Evolutionary conservation across 92 coral and sea anemone genomes (phyloP), one percentile per base, ranked within the genome.

Genomic region (Pocillopora meandrina): DNA sequence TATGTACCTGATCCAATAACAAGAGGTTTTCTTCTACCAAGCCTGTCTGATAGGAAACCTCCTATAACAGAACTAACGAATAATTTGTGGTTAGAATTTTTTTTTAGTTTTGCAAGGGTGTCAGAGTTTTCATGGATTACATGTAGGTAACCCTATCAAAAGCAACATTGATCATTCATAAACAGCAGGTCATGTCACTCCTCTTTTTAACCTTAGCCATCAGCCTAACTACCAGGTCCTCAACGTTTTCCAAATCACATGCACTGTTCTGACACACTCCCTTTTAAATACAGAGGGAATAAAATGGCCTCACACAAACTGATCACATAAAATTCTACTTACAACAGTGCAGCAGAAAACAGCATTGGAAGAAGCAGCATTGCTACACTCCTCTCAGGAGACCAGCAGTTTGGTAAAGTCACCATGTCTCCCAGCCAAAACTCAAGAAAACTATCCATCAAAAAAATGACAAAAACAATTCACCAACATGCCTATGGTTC

Each of bases 401-500:
- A 84, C 99, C 99, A 97, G 65, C 99, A 97, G 88, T 97, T 95
- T 1, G 99, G 99, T 9, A 97, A 88, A 56, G 74, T 75, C 3
- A 97, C 99, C 99, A 97, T 97, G 62, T 97, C 99, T 61, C 96
- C 98, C 55, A 97, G 73, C 99, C 99, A 97, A 87, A 97, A 97
- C 88, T 97, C 99, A 26, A 97, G 83, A 71, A 97, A 97, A 79
- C 98, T 94, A 87, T 57, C 2, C 47, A 34, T 12, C 11, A 74
- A 63, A n/a, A 73, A 18, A n/a, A 56, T 33, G 12, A 61, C 9
- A 61, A 18, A 61, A 76, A 42, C 49, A 42, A 42, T 42, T 7
- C 4, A 42, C 4, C 49, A 42, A 42, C 49, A 42, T 42, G 4
- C 49, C 1, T 7, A 42, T 42, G 49, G 49, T 42, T 42, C 7